Evolutionary conservation across 2,113 vertebrate species (phyloP), one percentile per base, ranked within the genome.

Genomic region (Callaeas wilsoni): DNA sequence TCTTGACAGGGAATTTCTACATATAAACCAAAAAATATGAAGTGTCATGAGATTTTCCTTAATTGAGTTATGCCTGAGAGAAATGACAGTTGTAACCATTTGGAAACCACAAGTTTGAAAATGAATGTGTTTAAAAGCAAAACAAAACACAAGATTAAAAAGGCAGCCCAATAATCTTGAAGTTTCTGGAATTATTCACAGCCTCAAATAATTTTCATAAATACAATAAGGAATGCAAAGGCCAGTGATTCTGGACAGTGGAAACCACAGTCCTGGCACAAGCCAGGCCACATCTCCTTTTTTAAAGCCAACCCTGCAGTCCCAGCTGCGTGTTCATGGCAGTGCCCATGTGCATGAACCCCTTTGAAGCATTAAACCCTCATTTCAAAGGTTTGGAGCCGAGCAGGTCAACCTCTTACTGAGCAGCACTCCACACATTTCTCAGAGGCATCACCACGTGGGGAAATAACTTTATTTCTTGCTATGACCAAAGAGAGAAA

Each of bases 61-160:
- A 96, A 96, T 87, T 94, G 79, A 83, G 86, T 95, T 94, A 88
- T 62, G 80, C 84, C 44, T 78, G 85, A 90, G 69, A 90, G 88
- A 96, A 96, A 92, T 82, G 35, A 90, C 56, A 88, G 88, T 86
- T 89, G 44, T 64, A 93, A 60, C 53, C 60, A 41, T 87, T 94
- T 91, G 62, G n/a, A 95, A 97, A 91, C 91, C 84, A 84, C 86
- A 76, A 39, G 77, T 71, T 93, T 64, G 80, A 91, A 96, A 94
- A 82, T 2, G 2, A 89, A 84, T 46, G 52, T 50, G 53, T 49
- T 92, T 77, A 55, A 94, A 94, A 90, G 57, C 32, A 89, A 92
- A 94, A 71, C 32, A 87, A 92, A 82, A 55, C 44, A 49, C 7
- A 10, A 71, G 47, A 95, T 70, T 89, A 81, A 92, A 95, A 86